phyloP scores from a whole-genome alignment of 2,113 vertebrate species.

The Anarrhichthys ocellatus region DNA sequence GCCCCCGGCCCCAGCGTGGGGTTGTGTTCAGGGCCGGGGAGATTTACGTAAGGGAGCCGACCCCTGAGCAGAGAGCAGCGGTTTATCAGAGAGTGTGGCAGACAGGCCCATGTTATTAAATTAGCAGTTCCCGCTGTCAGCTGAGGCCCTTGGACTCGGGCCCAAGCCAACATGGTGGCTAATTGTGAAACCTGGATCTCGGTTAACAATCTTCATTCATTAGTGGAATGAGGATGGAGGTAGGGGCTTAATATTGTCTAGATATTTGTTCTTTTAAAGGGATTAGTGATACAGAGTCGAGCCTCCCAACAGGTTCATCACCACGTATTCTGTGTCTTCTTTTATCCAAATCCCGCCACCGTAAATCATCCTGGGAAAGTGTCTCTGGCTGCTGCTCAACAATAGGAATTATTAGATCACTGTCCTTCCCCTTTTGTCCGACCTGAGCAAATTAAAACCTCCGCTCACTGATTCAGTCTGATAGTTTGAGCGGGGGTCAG shows the following conservation, averaged over 20 bases:
- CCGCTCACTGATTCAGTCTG: conserved; percentile 60
- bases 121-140: conserved; percentile 71
- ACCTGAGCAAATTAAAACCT: conserved; percentile 56
- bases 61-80: conserved; percentile 55
- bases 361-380: conserved; percentile 78
- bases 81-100: conserved; percentile 63
- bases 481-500: conserved; percentile 62
- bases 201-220: conserved; percentile 51
- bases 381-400: conserved; percentile 74
- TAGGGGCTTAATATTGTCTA: conserved; percentile 9
- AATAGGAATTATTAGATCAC: conserved; percentile 73
- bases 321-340: conserved; percentile 29
- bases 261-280: conserved; percentile 29
- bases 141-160: conserved; percentile 62
- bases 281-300: conserved; percentile 30
- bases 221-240: conserved; percentile 26
- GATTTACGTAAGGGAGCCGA: conserved; percentile 61
- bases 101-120: conserved; percentile 67
- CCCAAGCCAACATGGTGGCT: conserved; percentile 54
- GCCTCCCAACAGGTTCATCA: conserved; percentile 25
- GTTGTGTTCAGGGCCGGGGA: conserved; percentile 26
- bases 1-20: conserved; percentile 51
- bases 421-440: conserved; percentile 54
- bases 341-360: conserved; percentile 51
- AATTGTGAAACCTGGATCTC: conserved; percentile 53